These are phyloP conservation scores for Halocynthia roretzi DNA, from an alignment of 23 tunicate species.

Conservation along the genomic window DNA sequence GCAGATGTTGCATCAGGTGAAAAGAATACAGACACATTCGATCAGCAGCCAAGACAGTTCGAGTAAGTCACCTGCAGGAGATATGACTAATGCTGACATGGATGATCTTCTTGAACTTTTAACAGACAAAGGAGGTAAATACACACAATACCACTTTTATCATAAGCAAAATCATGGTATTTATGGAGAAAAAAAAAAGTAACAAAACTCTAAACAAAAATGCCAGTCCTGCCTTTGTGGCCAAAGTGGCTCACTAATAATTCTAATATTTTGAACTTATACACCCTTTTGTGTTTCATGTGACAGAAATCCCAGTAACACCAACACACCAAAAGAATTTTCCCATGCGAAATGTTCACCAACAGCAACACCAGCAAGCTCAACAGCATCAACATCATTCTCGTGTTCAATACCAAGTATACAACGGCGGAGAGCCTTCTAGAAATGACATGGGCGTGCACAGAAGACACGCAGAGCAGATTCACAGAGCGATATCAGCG, in stretches of 20 bases:
- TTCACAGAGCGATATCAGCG: slow-evolving; percentile 4
- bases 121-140: slow-evolving; percentile 41
- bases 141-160: not conserved
- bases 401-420: not conserved
- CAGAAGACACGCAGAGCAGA: slow-evolving; percentile 4
- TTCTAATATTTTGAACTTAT: too few species aligned
- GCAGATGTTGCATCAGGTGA: slow-evolving; percentile 34
- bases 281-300: too few species aligned
- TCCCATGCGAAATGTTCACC: slow-evolving; percentile 1
- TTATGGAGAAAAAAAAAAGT: too few species aligned
- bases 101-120: slow-evolving; percentile 64
- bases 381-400: slow-evolving; percentile 11
- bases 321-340: slow-evolving; percentile 22
- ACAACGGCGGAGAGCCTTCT: not conserved
- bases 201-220: too few species aligned
- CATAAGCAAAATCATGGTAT: too few species aligned
- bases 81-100: slow-evolving; percentile 20
- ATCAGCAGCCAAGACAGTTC: slow-evolving; percentile 19
- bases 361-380: slow-evolving; percentile 11
- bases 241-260: too few species aligned
- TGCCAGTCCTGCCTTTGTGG: too few species aligned
- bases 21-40: slow-evolving; percentile 2
- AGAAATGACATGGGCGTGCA: not conserved
- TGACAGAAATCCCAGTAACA: slow-evolving; percentile 24
- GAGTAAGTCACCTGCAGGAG: slow-evolving; percentile 16